Conservation (phyloP, 2,797 vertebrate species). For the Atherinosoma microstoma region DNA sequence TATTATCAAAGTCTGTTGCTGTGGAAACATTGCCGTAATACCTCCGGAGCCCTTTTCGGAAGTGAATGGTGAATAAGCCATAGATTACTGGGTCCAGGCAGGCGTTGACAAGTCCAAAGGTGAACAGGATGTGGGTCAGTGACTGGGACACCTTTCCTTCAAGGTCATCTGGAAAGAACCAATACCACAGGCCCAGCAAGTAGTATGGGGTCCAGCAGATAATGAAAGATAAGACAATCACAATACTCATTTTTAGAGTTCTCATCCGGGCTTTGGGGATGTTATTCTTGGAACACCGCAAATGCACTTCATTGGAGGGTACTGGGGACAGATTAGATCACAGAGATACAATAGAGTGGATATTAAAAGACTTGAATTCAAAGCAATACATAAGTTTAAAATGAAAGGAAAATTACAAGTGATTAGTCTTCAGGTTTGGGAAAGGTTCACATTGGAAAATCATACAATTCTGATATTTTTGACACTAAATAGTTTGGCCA, state of each 20-base stretch:
- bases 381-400: background rate
- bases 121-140: constrained; percentile 91
- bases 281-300: constrained; percentile 91
- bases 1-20: constrained; percentile 64
- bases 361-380: background rate
- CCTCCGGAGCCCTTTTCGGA: constrained; percentile 74
- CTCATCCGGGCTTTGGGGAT: constrained; percentile 93
- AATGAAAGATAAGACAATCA: constrained; percentile 92
- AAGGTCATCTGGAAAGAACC: constrained; percentile 91
- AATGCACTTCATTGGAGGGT: constrained; percentile 77
- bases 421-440: too few species aligned
- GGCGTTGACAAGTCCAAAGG: constrained; percentile 93
- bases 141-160: constrained; percentile 87
- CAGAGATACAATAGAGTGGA: background rate
- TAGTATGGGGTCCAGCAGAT: constrained; percentile 98
- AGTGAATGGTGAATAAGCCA: constrained; percentile 85
- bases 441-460: too few species aligned
- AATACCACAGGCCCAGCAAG: constrained; percentile 95
- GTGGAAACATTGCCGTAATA: constrained; percentile 50
- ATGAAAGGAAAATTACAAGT: background rate
- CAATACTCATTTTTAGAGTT: constrained; percentile 94
- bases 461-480: background rate
- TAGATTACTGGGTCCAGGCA: constrained; percentile 95
- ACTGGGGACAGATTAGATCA: constrained; percentile 57
- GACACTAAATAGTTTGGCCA: background rate